Evolutionary conservation across 2,888 invertebrate species (phyloP).

Genomic region (Phania funesta): DNA sequence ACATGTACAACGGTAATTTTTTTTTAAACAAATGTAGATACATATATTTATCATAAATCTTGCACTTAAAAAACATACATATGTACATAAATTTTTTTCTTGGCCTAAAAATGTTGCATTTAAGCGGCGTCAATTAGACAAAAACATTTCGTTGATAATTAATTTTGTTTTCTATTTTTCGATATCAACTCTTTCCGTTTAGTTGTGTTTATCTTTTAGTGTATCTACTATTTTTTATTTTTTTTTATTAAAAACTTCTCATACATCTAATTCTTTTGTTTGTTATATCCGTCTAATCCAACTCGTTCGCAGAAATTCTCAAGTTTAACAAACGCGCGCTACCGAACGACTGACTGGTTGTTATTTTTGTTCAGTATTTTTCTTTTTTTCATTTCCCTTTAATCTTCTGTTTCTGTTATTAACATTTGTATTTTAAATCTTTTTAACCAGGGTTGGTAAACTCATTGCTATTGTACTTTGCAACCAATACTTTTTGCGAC

Average conservation of each 20-base stretch:
- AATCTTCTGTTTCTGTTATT: slow-evolving; percentile 20
- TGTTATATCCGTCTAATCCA: slow-evolving; percentile 3
- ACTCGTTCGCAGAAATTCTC: slow-evolving; percentile 26
- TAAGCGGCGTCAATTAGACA: neutral
- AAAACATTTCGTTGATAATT: neutral
- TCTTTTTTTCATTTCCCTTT: slow-evolving; percentile 18
- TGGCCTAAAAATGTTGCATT: neutral
- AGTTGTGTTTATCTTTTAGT: neutral
- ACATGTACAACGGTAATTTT: slow-evolving; percentile 22
- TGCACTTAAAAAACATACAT: neutral
- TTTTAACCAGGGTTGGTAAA: slow-evolving; percentile 6
- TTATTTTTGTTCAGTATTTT: neutral
- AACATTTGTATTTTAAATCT: slow-evolving; percentile 32
- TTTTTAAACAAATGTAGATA: neutral
- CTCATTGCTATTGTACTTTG: neutral
- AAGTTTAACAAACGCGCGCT: slow-evolving; percentile 64
- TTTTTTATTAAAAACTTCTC: slow-evolving; percentile 34
- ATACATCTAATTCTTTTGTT: slow-evolving; percentile 17
- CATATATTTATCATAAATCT: neutral
- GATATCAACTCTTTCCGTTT: slow-evolving; percentile 6
- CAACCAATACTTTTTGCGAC: neutral
- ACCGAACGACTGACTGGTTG: slow-evolving; percentile 56
- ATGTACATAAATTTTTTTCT: neutral
- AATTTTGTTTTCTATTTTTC: neutral
- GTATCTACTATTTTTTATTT: slow-evolving; percentile 24